Conservation (phyloP, 2,888 invertebrate genomes). For the Hartigia nigra region DNA sequence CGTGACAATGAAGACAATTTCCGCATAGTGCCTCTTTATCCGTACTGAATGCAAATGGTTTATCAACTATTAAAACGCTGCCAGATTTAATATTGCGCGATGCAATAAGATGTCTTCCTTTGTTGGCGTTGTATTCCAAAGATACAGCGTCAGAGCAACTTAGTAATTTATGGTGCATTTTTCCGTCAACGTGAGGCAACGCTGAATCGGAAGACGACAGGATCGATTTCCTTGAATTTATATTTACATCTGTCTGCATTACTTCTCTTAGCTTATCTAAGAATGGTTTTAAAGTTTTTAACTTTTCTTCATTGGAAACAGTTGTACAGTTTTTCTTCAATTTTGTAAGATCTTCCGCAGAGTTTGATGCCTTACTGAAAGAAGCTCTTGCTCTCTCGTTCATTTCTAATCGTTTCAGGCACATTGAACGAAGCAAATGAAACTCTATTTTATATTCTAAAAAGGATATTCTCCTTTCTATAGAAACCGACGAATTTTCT, state of each 20-base stretch:
- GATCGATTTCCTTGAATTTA: neutral
- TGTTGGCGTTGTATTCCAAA: conserved; percentile 37
- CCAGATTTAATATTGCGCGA: conserved; percentile 62
- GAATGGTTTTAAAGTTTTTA: conserved; percentile 29
- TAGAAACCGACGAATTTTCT: conserved; percentile 24
- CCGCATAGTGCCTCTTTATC: conserved; percentile 46
- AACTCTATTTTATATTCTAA: conserved; percentile 41
- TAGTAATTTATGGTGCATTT: conserved; percentile 39
- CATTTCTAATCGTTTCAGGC: conserved; percentile 32
- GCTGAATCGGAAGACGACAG: neutral
- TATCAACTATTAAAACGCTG: conserved; percentile 55
- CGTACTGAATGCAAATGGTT: conserved; percentile 56
- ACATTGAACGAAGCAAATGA: conserved; percentile 40
- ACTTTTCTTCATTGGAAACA: conserved; percentile 27
- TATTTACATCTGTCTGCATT: neutral
- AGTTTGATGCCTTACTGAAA: conserved; percentile 8
- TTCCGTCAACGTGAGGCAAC: conserved; percentile 42
- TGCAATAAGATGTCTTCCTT: conserved; percentile 65
- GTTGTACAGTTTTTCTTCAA: conserved; percentile 19
- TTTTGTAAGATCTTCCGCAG: conserved; percentile 25
- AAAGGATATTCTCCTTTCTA: conserved; percentile 19
- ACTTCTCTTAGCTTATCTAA: conserved; percentile 16
- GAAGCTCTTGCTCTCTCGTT: conserved; percentile 10
- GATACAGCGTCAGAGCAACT: conserved; percentile 53
- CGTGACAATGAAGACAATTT: conserved; percentile 59